Base-by-base conservation (phyloP, 1,140 invertebrate species). In the Magallana angulata region DNA sequence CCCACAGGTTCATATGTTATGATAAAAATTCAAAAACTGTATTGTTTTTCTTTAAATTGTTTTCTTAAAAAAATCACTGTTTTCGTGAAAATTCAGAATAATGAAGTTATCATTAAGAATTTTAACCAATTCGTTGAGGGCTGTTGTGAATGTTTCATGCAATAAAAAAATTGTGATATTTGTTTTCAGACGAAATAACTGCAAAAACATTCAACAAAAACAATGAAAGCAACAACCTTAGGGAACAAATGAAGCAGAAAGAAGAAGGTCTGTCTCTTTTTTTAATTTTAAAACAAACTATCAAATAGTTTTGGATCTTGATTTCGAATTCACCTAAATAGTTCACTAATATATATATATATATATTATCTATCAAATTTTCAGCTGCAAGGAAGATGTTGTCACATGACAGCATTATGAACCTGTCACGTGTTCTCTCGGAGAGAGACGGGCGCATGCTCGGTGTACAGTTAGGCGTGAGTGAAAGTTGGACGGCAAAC, bases 331-430 rank as follows among this genome's bases (percentile, higher is more conserved):
- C 36, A 48, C 36, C 5, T 48, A 48, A 4, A 48, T 5, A 48
- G 24, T 24, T 24, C 36, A 48, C 36, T 36, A 0, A 48, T 3
- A 4, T 3, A 48, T 48, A 48, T 48, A 4, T 4, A 48, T 5
- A 2, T 48, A 0, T 1, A 4, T 2, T 48, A 48, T 48, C 2
- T 48, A 5, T 48, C 36, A 48, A 48, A 11, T 36, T 89, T 87
- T 57, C 68, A 89, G 88, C 85, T 58, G 88, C 88, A 7, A 86
- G 30, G 57, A 83, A 85, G 58, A 76, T 89, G n/a, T n/a, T 89
- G 1, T 82, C 88, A 16, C 88, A 89, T 64, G 83, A 86, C 62
- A 89, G 88, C 58, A 60, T 89, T 8, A 89, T 89, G 88, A 76
- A 58, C 14, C 24, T 89, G 8, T 76, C 88, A 36, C 62, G 82